Evolutionary conservation across 2,888 invertebrate genomes (phyloP).

Genomic region (Himalopsyche kuldschensis): DNA sequence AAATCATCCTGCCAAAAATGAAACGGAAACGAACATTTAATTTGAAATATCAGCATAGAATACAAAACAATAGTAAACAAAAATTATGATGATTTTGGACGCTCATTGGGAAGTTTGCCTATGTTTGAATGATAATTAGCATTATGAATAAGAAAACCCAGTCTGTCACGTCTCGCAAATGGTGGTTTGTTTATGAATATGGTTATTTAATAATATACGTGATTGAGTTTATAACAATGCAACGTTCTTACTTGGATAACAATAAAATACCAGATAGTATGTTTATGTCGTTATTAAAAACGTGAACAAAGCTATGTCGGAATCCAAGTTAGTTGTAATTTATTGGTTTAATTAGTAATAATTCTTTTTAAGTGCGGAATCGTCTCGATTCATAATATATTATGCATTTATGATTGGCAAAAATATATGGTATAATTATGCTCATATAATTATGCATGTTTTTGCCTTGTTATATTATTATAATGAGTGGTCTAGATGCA

Average conservation of each 20-base stretch:
- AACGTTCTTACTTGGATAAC: neutral
- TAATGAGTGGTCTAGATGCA: no score
- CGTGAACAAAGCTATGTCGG: neutral
- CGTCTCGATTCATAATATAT: neutral
- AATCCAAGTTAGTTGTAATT: neutral
- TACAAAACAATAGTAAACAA: neutral
- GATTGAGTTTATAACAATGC: conserved; percentile 20
- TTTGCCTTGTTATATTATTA: no score
- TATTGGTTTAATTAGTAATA: neutral
- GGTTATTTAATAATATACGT: conserved; percentile 39
- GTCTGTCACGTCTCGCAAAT: conserved; percentile 19
- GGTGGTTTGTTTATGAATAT: conserved; percentile 38
- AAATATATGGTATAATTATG: no score
- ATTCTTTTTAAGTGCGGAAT: neutral
- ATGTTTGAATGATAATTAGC: neutral
- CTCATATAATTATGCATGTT: no score
- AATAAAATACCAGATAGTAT: neutral
- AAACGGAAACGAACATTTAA: neutral
- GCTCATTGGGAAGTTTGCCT: neutral
- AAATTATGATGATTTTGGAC: neutral
- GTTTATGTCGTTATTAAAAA: neutral
- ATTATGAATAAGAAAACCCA: neutral
- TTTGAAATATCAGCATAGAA: neutral
- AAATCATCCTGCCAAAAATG: neutral
- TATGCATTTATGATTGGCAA: no score